Conservation (phyloP, 2,797 vertebrate genomes). For the Danio jaintianensis region DNA sequence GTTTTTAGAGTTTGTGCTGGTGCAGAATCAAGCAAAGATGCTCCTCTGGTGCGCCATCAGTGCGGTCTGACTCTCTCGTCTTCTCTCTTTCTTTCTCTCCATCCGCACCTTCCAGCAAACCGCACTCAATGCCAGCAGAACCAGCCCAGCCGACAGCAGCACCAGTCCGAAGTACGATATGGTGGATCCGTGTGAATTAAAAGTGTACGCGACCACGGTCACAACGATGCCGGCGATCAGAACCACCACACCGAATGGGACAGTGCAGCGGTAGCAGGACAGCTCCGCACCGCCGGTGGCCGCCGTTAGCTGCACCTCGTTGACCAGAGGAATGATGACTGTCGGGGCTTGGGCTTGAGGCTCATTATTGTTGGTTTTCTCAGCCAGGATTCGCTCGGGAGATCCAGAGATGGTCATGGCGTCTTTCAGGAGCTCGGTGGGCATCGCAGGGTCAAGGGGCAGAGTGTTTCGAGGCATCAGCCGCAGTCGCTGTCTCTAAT, state of each 20-base stretch:
- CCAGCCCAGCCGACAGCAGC: constrained; percentile 86
- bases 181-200: constrained; percentile 96
- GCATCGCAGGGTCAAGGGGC: constrained; percentile 77
- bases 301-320: constrained; percentile 89
- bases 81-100: constrained; percentile 85
- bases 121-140: constrained; percentile 85
- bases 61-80: constrained; percentile 92
- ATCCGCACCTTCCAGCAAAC: constrained; percentile 91
- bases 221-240: constrained; percentile 92
- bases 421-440: constrained; percentile 84
- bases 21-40: constrained; percentile 80
- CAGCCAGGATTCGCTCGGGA: constrained; percentile 67
- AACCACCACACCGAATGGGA: constrained; percentile 93
- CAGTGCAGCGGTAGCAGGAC: constrained; percentile 93
- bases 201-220: constrained; percentile 92
- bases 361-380: constrained; percentile 82
- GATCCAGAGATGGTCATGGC: constrained; percentile 78
- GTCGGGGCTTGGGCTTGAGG: constrained; percentile 55
- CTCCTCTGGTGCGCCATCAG: constrained; percentile 86
- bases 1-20: background rate
- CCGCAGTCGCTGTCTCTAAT: constrained; percentile 55
- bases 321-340: constrained; percentile 82
- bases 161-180: constrained; percentile 94
- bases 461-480: constrained; percentile 46
- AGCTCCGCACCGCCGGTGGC: constrained; percentile 93